phyloP scores from a whole-genome alignment of 2,113 vertebrate species.

The Cochlearius cochlearius region DNA sequence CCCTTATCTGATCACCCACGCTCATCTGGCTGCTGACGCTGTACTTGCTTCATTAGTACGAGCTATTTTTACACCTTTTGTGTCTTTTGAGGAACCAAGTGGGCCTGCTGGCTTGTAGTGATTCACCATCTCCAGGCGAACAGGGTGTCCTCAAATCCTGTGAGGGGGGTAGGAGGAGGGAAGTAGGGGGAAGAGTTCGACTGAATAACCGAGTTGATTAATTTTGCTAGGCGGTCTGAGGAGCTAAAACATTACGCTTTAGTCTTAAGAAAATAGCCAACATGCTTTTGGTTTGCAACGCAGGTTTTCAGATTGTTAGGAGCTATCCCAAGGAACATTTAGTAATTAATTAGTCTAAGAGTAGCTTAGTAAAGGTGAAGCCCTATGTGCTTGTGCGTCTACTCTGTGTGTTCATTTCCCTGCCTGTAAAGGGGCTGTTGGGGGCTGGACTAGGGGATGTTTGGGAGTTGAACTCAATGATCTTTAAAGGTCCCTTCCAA shows the following conservation, averaged over 20 bases:
- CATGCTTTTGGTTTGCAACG: neutral
- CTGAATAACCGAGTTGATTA: neutral
- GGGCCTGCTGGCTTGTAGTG: conserved; percentile 81
- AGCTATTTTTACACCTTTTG: conserved; percentile 92
- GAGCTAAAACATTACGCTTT: neutral
- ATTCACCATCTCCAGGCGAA: conserved; percentile 81
- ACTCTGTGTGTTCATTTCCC: neutral
- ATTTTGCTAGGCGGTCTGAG: neutral
- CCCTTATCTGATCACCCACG: conserved; percentile 85
- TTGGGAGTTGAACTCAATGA: neutral
- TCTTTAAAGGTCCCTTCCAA: neutral
- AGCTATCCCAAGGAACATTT: neutral
- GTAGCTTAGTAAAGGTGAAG: neutral
- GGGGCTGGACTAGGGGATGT: neutral
- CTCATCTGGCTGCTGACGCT: conserved; percentile 86
- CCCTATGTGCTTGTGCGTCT: neutral
- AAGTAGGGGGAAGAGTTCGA: neutral
- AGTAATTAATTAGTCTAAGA: neutral
- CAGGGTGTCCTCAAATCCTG: conserved; percentile 64
- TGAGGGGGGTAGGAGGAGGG: neutral
- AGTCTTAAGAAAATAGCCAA: neutral
- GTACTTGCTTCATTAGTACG: conserved; percentile 78
- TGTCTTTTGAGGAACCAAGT: conserved; percentile 93
- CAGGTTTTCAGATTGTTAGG: neutral
- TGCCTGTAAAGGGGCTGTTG: neutral